These are phyloP conservation scores for Phaedon cochleariae DNA, from an alignment of 2,888 invertebrate genomes.

Conservation along the genomic window DNA sequence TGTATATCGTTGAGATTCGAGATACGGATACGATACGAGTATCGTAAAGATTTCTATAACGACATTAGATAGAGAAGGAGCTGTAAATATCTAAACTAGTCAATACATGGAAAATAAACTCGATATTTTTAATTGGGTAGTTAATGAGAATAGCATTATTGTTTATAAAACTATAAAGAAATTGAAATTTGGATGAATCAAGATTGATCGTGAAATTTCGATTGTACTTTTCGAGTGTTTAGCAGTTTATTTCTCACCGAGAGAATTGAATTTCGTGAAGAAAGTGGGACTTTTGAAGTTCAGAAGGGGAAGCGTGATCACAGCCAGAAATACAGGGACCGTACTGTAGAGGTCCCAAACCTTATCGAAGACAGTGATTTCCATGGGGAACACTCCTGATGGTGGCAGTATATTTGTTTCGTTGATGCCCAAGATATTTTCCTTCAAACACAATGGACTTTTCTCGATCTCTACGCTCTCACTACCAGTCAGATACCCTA, in stretches of 20 bases:
- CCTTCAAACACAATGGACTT: conserved; percentile 27
- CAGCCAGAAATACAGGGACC: conserved; percentile 81
- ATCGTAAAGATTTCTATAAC: no score
- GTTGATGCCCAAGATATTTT: conserved; percentile 21
- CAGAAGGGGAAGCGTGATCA: conserved; percentile 81
- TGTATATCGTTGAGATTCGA: no score
- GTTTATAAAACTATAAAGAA: no score
- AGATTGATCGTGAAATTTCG: no score
- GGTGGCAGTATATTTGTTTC: conserved; percentile 5
- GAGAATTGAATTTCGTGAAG: conserved; percentile 91
- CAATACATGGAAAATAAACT: no score
- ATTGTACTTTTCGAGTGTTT: no score
- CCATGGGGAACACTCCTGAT: neutral
- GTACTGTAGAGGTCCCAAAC: conserved; percentile 80
- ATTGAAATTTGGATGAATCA: no score
- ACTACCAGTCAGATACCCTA: conserved; percentile 19
- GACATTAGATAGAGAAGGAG: no score
- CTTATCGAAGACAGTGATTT: conserved; percentile 43
- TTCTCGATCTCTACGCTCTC: conserved; percentile 4
- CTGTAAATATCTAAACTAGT: no score
- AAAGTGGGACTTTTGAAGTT: conserved; percentile 89
- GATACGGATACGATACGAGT: no score
- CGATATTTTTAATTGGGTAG: no score
- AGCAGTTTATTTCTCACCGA: conserved; percentile 69
- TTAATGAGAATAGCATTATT: no score